These are phyloP conservation scores for Rhinatrema bivittatum DNA, from an alignment of 2,797 vertebrate genomes.

Conservation along the genomic window DNA sequence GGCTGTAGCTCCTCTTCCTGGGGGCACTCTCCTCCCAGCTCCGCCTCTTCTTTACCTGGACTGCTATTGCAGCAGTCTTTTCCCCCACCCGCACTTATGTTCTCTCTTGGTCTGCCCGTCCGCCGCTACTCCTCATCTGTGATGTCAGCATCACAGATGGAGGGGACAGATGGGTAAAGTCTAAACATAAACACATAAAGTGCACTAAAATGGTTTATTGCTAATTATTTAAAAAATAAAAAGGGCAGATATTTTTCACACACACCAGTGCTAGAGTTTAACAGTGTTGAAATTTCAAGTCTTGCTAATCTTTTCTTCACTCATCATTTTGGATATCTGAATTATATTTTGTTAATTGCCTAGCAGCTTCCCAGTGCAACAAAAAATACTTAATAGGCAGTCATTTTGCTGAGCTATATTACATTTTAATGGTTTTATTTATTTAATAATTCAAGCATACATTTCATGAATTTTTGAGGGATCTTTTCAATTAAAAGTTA, in stretches of 20 bases:
- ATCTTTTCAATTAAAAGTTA: conserved; percentile 22
- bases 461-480: conserved; percentile 18
- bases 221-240: no score
- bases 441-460: conserved; percentile 19
- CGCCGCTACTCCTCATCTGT: no score
- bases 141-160: no score
- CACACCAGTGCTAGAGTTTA: neutral
- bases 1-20: no score
- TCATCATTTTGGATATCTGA: neutral
- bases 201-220: no score
- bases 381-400: conserved; percentile 4
- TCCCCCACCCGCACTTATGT: no score
- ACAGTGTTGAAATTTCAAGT: neutral
- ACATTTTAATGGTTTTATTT: conserved; percentile 22
- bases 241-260: neutral
- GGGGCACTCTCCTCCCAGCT: no score
- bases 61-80: no score
- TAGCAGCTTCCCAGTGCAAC: neutral
- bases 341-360: neutral
- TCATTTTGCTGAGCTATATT: conserved; percentile 9
- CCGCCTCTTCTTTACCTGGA: no score
- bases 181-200: no score
- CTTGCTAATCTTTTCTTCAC: neutral
- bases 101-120: no score
- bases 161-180: no score